These are phyloP conservation scores for Typhlichthys subterraneus DNA, from an alignment of 2,797 vertebrate genomes.

Conservation along the genomic window DNA sequence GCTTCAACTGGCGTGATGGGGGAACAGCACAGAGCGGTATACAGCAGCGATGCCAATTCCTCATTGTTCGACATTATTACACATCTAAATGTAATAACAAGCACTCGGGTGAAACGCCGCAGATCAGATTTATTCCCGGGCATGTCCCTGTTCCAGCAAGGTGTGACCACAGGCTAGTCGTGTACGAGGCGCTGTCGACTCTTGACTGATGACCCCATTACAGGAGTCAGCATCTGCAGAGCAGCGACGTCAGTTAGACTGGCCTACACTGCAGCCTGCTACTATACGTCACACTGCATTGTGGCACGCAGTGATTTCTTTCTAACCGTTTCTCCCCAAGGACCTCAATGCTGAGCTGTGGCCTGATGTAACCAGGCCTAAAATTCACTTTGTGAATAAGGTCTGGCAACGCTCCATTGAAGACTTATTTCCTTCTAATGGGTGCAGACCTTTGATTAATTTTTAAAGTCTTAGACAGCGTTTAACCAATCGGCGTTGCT, in stretches of 20 bases:
- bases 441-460: too few species aligned
- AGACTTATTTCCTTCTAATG: too few species aligned
- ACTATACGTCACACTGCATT: constrained; percentile 34
- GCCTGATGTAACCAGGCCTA: too few species aligned
- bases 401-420: too few species aligned
- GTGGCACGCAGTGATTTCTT: constrained; percentile 49
- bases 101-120: constrained; percentile 23
- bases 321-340: constrained; percentile 47
- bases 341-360: constrained; percentile 1
- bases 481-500: too few species aligned
- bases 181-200: neutral
- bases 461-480: too few species aligned
- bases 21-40: neutral
- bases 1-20: constrained; percentile 20
- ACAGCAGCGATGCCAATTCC: neutral
- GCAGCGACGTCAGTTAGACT: too few species aligned
- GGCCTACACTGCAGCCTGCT: constrained; percentile 7
- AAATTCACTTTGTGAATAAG: too few species aligned
- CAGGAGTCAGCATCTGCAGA: neutral
- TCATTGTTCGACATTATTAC: too few species aligned
- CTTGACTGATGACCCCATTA: constrained; percentile 59
- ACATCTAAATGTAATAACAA: constrained; percentile 2
- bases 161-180: neutral
- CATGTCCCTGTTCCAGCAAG: neutral
- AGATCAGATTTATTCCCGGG: constrained; percentile 10